A percentile compares a stretch with the other conserved stretches of the same genome.
phyloP scores from a whole-genome alignment of 1,140 invertebrate genomes.

The Hesperophylax magnus region DNA sequence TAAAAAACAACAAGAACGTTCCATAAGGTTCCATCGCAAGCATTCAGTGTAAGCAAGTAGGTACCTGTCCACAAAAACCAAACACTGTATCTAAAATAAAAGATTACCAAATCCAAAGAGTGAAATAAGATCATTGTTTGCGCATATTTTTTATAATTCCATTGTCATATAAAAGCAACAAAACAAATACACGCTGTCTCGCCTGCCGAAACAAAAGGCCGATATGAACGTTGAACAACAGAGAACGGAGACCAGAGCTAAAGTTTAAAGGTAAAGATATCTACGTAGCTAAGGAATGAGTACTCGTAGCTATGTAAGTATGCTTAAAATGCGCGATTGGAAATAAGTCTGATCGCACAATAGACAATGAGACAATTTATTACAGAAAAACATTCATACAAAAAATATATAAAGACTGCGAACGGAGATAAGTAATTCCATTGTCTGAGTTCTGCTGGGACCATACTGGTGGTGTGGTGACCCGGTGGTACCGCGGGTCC shows the following conservation, averaged over 20 bases:
- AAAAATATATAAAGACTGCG: slow-evolving; percentile 49
- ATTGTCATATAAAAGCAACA: slow-evolving; percentile 16
- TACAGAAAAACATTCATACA: slow-evolving; percentile 56
- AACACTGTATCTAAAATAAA: background rate
- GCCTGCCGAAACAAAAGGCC: slow-evolving; percentile 2
- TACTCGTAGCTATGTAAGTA: slow-evolving; percentile 34
- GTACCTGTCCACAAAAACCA: too few species aligned
- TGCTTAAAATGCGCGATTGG: slow-evolving; percentile 54
- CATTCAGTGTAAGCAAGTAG: too few species aligned
- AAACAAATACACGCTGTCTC: slow-evolving; percentile 18
- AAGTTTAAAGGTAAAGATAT: slow-evolving; percentile 32
- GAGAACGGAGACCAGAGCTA: background rate
- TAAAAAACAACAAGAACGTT: too few species aligned
- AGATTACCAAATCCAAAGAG: background rate
- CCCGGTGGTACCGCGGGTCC: background rate
- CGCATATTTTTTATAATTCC: slow-evolving; percentile 18
- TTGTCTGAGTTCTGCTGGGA: slow-evolving; percentile 50
- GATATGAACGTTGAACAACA: slow-evolving; percentile 2
- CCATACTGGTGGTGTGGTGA: slow-evolving; percentile 54
- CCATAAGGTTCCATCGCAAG: too few species aligned
- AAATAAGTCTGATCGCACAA: slow-evolving; percentile 56
- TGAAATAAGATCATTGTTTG: slow-evolving; percentile 21
- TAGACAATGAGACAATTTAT: slow-evolving; percentile 59
- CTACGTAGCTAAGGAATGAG: slow-evolving; percentile 35
- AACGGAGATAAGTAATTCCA: slow-evolving; percentile 57